phyloP scores from a whole-genome alignment of 2,113 vertebrate genomes.

The Malurus cyaneus region DNA sequence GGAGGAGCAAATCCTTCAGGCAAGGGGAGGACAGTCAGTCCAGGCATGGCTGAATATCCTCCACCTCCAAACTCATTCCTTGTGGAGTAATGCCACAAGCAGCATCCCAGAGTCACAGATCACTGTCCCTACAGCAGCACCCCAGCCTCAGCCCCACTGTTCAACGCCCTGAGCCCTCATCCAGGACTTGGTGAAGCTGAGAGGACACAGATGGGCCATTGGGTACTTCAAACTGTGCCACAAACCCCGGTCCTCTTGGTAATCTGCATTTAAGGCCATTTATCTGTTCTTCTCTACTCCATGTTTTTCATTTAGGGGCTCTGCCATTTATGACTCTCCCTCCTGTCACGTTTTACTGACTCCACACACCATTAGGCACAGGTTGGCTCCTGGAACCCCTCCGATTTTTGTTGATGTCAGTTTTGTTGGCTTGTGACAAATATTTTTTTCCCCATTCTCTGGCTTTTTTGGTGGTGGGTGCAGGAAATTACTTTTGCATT shows the following conservation, averaged over 20 bases:
- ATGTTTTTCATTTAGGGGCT: not conserved
- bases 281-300: not conserved
- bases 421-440: not conserved
- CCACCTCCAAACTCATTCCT: not conserved
- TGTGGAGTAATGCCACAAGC: accelerated
- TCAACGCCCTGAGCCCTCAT: not conserved
- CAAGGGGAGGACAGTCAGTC: not conserved
- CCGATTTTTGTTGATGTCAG: not conserved
- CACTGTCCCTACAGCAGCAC: not conserved
- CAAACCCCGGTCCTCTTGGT: not conserved
- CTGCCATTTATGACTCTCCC: not conserved
- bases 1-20: not conserved
- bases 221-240: not conserved
- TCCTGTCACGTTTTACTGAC: not conserved
- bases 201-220: not conserved
- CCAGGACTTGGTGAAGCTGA: not conserved
- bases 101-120: not conserved
- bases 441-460: not conserved
- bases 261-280: not conserved
- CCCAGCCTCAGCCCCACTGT: not conserved
- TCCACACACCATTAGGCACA: not conserved
- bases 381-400: not conserved
- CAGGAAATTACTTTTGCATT: not conserved
- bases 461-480: not conserved
- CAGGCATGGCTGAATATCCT: not conserved